Conservation (phyloP, 2,888 invertebrate genomes). For the Tryphoninae sp. region DNA sequence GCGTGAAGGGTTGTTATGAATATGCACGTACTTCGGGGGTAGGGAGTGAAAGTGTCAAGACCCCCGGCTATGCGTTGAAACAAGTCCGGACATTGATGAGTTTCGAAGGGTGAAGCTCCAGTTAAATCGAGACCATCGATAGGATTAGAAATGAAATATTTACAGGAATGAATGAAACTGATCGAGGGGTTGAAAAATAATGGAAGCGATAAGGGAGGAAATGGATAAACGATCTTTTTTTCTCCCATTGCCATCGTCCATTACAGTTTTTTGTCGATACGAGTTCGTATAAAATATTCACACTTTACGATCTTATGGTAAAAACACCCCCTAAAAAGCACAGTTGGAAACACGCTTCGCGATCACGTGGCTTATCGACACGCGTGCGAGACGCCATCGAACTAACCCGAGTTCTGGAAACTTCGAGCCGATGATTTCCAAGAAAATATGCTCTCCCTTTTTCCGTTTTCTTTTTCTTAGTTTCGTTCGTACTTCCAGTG, state of each 20-base stretch:
- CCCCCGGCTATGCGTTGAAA: slow-evolving; percentile 32
- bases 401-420: slow-evolving; percentile 6
- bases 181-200: too few relatives aligned
- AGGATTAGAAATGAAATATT: slow-evolving; percentile 39
- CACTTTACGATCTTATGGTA: too few relatives aligned
- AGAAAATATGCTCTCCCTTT: slow-evolving; percentile 40
- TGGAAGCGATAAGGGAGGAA: too few relatives aligned
- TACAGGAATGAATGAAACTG: too few relatives aligned
- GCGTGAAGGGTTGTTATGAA: slow-evolving; percentile 5
- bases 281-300: not conserved
- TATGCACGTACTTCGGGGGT: not conserved
- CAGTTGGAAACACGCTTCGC: too few relatives aligned
- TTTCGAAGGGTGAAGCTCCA: slow-evolving; percentile 30
- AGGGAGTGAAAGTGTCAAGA: not conserved
- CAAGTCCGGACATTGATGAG: not conserved
- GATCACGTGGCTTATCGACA: not conserved
- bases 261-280: not conserved
- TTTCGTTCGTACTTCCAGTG: not conserved
- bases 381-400: not conserved
- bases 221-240: too few relatives aligned
- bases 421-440: slow-evolving; percentile 22
- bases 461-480: too few relatives aligned
- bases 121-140: slow-evolving; percentile 43
- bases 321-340: too few relatives aligned
- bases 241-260: too few relatives aligned